Evolutionary conservation across 2,888 invertebrate genomes (phyloP).

Genomic region (Leptinotarsa haldemani): DNA sequence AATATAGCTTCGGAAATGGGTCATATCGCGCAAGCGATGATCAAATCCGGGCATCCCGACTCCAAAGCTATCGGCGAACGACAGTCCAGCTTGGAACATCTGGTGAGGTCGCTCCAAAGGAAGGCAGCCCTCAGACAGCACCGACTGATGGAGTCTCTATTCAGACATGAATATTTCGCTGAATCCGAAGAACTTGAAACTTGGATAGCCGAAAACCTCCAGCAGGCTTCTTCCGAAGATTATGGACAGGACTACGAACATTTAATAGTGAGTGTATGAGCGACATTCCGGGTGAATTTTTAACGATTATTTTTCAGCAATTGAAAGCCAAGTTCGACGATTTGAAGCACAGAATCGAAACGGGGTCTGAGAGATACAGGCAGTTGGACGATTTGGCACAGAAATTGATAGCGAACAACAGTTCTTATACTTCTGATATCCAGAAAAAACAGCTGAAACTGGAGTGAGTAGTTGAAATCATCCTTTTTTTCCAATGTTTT

Average conservation of each 20-base stretch:
- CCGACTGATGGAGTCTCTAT: slow-evolving; percentile 90
- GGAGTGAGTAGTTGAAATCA: slow-evolving; percentile 72
- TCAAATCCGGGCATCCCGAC: slow-evolving; percentile 84
- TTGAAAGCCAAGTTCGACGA: slow-evolving; percentile 93
- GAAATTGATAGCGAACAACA: slow-evolving; percentile 86
- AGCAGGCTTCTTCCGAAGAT: slow-evolving; percentile 90
- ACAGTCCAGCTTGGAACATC: slow-evolving; percentile 80
- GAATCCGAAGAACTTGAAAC: slow-evolving; percentile 91
- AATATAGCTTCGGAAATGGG: slow-evolving; percentile 95
- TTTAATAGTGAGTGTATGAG: slow-evolving; percentile 71
- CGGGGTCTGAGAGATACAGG: slow-evolving; percentile 89
- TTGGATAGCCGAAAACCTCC: slow-evolving; percentile 93
- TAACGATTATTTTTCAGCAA: slow-evolving; percentile 68
- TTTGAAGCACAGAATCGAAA: slow-evolving; percentile 89
- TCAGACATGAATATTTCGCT: slow-evolving; percentile 88
- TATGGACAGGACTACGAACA: slow-evolving; percentile 96
- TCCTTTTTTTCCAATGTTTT: neutral
- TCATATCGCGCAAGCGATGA: slow-evolving; percentile 84
- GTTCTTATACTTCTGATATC: slow-evolving; percentile 86
- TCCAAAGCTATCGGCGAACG: slow-evolving; percentile 82
- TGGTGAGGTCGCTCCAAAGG: slow-evolving; percentile 83
- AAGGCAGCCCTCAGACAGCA: slow-evolving; percentile 83
- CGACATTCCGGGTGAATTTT: neutral
- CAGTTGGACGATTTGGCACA: slow-evolving; percentile 92
- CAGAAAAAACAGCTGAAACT: slow-evolving; percentile 88